Evolutionary conservation across 2,797 vertebrate species (phyloP), one percentile per base, ranked within the genome.

Genomic region (Xerus rutilus): DNA sequence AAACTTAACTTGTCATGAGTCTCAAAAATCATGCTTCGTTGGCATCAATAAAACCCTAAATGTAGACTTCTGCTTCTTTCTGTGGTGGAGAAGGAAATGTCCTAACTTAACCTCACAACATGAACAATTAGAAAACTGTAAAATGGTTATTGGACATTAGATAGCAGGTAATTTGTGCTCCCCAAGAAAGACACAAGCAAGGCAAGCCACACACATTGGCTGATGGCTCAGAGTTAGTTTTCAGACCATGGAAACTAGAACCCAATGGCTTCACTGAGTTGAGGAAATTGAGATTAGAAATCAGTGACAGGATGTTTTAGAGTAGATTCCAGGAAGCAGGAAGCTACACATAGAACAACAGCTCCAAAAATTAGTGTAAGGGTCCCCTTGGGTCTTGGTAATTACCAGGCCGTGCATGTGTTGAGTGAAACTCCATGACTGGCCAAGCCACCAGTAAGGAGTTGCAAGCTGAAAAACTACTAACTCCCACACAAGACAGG

Each of bases 101-200:
- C 32, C 52, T 79, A n/a, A 92, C 21, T 57, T 89, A 67, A 73
- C 28, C 47, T 81, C 49, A 83, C 7, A 89, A 35, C 18, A 52
- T 70, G 45, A 94, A 54, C 39, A 93, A 62, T 65, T 86, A 65
- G 21, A 79, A 90, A 95, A 43, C 15, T 77, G 10, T 65, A 49
- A 79, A 90, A 94, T 76, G 54, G 7, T 32, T 84, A n/a, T 49
- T 20, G 57, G n/a, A 28, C 14, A 77, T 6, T 78, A 28, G 25
- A n/a, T 8, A 92, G 52, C 2, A 81, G 12, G 79, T 28, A 65
- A 35, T n/a, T 92, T 14, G 0, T 73, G 52, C 47, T 67, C 25
- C 25, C 47, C 8, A 39, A 92, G n/a, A 83, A n/a, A 93, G 43
- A 91, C 89, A 47, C 28, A 70, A 88, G n/a, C 10, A 91, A 92